Evolutionary conservation across 2,888 invertebrate species (phyloP).

Genomic region (Andrena trimmerana): DNA sequence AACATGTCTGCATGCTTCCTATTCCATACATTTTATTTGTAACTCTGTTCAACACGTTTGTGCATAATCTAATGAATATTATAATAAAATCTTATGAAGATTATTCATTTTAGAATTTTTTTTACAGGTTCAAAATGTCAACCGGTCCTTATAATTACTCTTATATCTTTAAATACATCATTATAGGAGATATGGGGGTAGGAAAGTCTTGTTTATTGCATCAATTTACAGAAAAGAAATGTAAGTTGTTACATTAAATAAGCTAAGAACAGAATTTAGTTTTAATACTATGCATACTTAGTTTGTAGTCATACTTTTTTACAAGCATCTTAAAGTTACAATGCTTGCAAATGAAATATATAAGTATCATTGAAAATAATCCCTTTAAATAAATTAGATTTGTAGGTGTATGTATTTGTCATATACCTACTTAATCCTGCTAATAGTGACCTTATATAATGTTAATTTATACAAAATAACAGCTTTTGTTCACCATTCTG

Average conservation of each 20-base stretch:
- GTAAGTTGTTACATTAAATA: slow-evolving; percentile 88
- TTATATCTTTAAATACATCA: slow-evolving; percentile 99
- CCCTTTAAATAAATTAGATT: slow-evolving; percentile 11
- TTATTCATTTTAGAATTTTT: slow-evolving; percentile 25
- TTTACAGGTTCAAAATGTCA: slow-evolving; percentile 89
- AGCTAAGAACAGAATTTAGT: background rate
- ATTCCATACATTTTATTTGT: background rate
- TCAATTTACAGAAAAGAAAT: slow-evolving; percentile 99
- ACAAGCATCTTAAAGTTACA: background rate
- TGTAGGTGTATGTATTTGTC: background rate
- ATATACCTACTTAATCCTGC: background rate
- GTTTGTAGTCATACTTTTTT: background rate
- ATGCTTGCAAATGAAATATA: background rate
- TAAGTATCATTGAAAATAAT: background rate
- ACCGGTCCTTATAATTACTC: slow-evolving; percentile 99
- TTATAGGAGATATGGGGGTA: slow-evolving; percentile 99
- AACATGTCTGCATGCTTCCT: background rate
- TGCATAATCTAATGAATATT: background rate
- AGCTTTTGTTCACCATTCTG: background rate
- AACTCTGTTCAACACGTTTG: background rate
- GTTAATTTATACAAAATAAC: slow-evolving; percentile 4
- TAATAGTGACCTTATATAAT: background rate
- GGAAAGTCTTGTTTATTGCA: slow-evolving; percentile 99
- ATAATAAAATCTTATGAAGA: background rate
- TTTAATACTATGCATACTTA: background rate